These are phyloP conservation scores for Formica aserva DNA, from an alignment of 2,888 invertebrate genomes.

Conservation along the genomic window DNA sequence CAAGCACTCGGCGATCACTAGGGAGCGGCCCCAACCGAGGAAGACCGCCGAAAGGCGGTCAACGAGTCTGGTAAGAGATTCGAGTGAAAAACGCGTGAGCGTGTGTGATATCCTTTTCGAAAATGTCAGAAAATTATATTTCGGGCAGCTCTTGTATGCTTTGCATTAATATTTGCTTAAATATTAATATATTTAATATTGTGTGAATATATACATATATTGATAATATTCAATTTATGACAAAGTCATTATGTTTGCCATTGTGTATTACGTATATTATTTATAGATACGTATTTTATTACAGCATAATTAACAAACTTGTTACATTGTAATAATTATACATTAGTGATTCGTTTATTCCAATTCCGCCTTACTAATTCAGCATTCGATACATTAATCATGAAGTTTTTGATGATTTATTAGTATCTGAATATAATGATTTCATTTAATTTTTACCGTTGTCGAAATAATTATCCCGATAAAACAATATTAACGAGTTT, in stretches of 20 bases:
- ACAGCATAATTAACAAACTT: background rate
- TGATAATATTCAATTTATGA: background rate
- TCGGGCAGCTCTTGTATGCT: background rate
- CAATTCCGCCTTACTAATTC: background rate
- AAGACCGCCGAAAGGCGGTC: constrained; percentile 82
- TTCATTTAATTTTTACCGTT: constrained; percentile 1
- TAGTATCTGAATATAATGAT: constrained; percentile 23
- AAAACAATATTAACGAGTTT: constrained; percentile 42
- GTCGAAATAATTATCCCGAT: constrained; percentile 38
- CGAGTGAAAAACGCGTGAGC: background rate
- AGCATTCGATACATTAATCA: background rate
- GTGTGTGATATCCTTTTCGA: background rate
- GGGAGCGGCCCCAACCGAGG: constrained; percentile 81
- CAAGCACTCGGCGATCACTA: constrained; percentile 81
- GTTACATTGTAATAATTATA: background rate
- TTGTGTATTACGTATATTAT: background rate
- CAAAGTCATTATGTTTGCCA: background rate
- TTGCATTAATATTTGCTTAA: background rate
- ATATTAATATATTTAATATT: constrained; percentile 6
- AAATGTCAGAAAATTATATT: background rate
- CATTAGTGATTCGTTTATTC: constrained; percentile 1
- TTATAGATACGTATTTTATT: background rate
- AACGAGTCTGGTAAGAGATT: constrained; percentile 73
- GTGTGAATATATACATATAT: background rate
- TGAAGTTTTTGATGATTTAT: background rate